A percentile compares a stretch with the other conserved stretches of the same genome.
phyloP scores from a whole-genome alignment of 2,888 invertebrate genomes.

The Lithodes maja region DNA sequence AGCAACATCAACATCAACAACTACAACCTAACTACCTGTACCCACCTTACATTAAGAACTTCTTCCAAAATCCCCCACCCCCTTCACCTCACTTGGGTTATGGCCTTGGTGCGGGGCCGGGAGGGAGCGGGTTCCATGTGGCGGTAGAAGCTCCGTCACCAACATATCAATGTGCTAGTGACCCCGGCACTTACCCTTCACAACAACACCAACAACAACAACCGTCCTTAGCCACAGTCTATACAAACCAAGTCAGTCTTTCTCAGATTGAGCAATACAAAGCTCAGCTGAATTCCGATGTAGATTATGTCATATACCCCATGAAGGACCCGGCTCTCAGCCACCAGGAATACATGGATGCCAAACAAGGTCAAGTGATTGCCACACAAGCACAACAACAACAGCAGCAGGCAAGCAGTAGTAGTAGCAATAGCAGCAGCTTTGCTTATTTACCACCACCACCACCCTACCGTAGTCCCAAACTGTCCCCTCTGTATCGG shows the following conservation, averaged over 20 bases:
- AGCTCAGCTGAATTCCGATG: slow-evolving; percentile 91
- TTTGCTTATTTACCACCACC: slow-evolving; percentile 75
- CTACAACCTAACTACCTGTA: slow-evolving; percentile 52
- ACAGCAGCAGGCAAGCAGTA: slow-evolving; percentile 71
- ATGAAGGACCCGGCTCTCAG: slow-evolving; percentile 91
- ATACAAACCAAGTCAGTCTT: slow-evolving; percentile 80
- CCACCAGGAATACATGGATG: slow-evolving; percentile 92
- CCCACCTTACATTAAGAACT: slow-evolving; percentile 56
- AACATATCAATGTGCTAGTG: slow-evolving; percentile 62
- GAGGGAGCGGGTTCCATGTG: slow-evolving; percentile 46
- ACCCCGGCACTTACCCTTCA: slow-evolving; percentile 56
- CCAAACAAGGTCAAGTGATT: slow-evolving; percentile 79
- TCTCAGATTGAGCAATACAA: slow-evolving; percentile 91
- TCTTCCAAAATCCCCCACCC: slow-evolving; percentile 64
- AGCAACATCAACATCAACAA: slow-evolving; percentile 46
- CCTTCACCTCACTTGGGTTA: slow-evolving; percentile 63
- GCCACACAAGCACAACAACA: slow-evolving; percentile 71
- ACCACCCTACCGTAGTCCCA: slow-evolving; percentile 78
- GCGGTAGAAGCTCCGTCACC: slow-evolving; percentile 49
- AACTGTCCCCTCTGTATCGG: slow-evolving; percentile 85
- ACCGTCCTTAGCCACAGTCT: slow-evolving; percentile 83
- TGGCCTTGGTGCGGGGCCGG: slow-evolving; percentile 60
- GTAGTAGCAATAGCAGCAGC: slow-evolving; percentile 68
- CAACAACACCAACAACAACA: slow-evolving; percentile 73
- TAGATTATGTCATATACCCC: slow-evolving; percentile 93